phyloP scores from a whole-genome alignment of 2,797 vertebrate genomes.

The Psittacula echo region DNA sequence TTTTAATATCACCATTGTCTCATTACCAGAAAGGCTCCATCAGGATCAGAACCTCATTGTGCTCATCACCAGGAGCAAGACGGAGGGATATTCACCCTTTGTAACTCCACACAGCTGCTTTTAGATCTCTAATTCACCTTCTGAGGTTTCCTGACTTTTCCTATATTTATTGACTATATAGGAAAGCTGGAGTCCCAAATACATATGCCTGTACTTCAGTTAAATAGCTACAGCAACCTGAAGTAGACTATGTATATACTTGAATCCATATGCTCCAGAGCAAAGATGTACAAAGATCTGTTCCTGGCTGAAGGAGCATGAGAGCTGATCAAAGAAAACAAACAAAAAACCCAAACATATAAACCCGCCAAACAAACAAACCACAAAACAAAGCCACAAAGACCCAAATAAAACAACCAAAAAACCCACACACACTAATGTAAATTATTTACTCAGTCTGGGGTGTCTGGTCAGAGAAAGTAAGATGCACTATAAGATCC shows the following conservation, averaged over 20 bases:
- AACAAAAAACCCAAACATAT: not conserved
- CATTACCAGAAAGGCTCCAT: not conserved
- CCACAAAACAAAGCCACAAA: not conserved
- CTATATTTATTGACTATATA: not conserved
- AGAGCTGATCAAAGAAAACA: not conserved
- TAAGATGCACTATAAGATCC: not conserved
- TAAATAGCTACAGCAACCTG: not conserved
- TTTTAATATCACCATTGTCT: constrained; percentile 11
- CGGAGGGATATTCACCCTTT: not conserved
- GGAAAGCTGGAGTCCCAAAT: not conserved
- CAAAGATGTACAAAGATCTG: not conserved
- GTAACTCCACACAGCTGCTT: not conserved
- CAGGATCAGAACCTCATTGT: not conserved
- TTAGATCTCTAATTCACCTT: not conserved
- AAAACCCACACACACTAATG: accelerated
- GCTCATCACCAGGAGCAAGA: not conserved
- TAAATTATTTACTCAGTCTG: not conserved
- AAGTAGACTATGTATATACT: not conserved
- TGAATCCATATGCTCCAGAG: not conserved
- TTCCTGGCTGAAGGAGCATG: not conserved
- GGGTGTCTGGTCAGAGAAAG: not conserved
- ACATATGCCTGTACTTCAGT: not conserved
- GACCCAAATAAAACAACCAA: not conserved
- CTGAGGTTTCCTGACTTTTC: not conserved
- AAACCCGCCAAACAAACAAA: not conserved